These are phyloP conservation scores for Epinephelus lanceolatus DNA, from an alignment of 2,113 vertebrate species.

Conservation along the genomic window DNA sequence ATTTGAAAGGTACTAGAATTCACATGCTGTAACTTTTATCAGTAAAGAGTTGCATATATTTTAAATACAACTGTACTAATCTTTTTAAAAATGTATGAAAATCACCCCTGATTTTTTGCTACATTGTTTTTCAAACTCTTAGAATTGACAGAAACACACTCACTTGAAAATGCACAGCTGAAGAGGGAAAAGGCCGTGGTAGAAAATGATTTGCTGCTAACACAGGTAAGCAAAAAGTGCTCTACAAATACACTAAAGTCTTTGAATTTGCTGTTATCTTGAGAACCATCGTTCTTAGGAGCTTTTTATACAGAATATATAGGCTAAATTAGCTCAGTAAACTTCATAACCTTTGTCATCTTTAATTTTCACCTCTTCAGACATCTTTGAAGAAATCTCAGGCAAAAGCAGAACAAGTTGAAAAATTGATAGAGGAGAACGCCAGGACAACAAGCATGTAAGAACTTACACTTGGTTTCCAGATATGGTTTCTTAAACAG, in stretches of 20 bases:
- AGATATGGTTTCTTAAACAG: not conserved
- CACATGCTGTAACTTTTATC: not conserved
- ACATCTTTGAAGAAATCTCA: constrained; percentile 88
- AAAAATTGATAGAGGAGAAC: constrained; percentile 88
- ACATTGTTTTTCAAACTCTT: constrained; percentile 20
- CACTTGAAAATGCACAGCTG: constrained; percentile 87
- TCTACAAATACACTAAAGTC: not conserved
- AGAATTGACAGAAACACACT: constrained; percentile 87
- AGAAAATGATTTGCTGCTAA: constrained; percentile 89
- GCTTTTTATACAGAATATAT: not conserved
- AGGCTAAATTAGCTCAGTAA: not conserved
- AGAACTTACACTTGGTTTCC: constrained; percentile 61
- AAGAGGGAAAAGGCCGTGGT: constrained; percentile 88
- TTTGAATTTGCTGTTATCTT: not conserved
- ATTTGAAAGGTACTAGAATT: constrained; percentile 87
- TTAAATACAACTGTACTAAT: not conserved
- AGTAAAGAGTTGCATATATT: not conserved
- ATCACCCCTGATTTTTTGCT: not conserved
- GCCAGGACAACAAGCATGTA: constrained; percentile 85
- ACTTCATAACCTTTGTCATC: not conserved
- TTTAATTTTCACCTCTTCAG: constrained; percentile 71
- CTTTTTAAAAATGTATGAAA: not conserved
- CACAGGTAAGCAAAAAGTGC: constrained; percentile 83
- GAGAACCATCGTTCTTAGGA: not conserved
- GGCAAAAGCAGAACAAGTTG: constrained; percentile 85